Conservation (phyloP, 2,113 vertebrate genomes). For the Irena cyanogastra region DNA sequence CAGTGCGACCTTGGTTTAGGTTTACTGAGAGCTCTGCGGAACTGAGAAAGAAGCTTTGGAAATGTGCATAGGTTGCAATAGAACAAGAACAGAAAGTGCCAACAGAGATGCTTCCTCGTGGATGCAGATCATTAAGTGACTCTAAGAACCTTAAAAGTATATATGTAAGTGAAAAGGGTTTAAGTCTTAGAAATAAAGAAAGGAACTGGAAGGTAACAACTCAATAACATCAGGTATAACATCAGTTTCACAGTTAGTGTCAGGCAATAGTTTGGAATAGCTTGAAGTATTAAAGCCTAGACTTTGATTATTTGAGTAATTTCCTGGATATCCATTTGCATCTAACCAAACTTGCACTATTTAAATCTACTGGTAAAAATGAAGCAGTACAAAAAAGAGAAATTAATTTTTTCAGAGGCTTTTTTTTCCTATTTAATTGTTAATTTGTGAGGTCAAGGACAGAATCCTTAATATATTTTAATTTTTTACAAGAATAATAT, state of each 20-base stretch:
- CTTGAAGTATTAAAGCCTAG: not conserved
- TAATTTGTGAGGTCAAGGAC: not conserved
- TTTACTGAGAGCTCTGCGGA: not conserved
- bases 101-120: not conserved
- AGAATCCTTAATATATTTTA: not conserved
- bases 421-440: not conserved
- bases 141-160: not conserved
- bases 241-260: not conserved
- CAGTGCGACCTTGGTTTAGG: not conserved
- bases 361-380: not conserved
- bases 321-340: not conserved
- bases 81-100: not conserved
- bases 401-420: too few species aligned
- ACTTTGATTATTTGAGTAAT: not conserved
- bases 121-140: not conserved
- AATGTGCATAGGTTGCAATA: not conserved
- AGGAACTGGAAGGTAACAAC: not conserved
- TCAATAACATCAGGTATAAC: not conserved
- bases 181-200: not conserved
- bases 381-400: not conserved
- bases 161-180: not conserved
- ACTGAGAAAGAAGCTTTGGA: not conserved
- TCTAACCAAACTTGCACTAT: not conserved
- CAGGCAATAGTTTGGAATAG: not conserved
- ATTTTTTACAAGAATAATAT: not conserved